Evolutionary conservation across 2,113 vertebrate genomes (phyloP), one percentile per base, ranked within the genome.

Genomic region (Lutjanus erythropterus): DNA sequence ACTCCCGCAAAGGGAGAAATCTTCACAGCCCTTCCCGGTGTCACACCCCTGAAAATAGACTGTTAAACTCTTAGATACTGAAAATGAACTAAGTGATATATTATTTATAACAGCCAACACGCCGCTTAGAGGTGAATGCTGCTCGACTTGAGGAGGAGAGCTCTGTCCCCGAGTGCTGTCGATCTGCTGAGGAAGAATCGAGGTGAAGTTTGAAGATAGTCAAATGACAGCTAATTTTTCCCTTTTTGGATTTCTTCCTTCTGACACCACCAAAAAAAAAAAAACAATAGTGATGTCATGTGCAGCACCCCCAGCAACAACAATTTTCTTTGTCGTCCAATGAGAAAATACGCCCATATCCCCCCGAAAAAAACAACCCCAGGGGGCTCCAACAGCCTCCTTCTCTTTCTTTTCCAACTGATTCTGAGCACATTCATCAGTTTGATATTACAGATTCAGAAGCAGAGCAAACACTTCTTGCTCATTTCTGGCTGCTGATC

Each of bases 41-140:
- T 86, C 78, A 77, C 83, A 82, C 77, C 83, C 75, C 44, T n/a
- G 71, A 69, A 84, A 86, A 86, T 75, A 89, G 78, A 74, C 78
- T 50, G 78, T 61, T 79, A 73, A 67, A 80, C 73, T 83, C 66
- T 53, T 31, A 70, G 56, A 71, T 56, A 73, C 46, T 59, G 67
- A 73, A 71, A 83, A 78, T 72, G 68, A 86, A 80, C 65, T 33
- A 41, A 79, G 67, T 6, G 16, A 78, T 83, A 65, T 78, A 69
- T 80, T 78, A 85, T 82, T 86, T 68, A 82, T 60, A 74, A 75
- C 80, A 75, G 70, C 67, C 33, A 6, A 50, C 62, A 39, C 68
- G 1, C 12, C 50, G 69, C 55, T 75, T 25, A 47, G 59, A 75
- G 69, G 78, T 31, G 65, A 56, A 35, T 1, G 61, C 74, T 50